Evolutionary conservation across 2,888 invertebrate species (phyloP).

Genomic region (Dasysyrphus albostriatus): DNA sequence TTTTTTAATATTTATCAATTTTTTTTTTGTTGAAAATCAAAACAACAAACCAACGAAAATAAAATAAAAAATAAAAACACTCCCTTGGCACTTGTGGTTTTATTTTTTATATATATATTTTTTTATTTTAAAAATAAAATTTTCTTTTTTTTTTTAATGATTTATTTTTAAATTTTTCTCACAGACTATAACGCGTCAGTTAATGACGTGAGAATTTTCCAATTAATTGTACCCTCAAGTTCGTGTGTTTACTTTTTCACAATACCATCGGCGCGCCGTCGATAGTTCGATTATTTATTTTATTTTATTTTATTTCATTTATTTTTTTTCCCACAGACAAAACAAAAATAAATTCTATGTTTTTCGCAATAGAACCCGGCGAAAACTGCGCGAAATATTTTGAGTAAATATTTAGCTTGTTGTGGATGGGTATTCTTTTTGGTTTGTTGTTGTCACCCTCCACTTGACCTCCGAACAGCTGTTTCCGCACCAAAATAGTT

Average conservation of each 20-base stretch:
- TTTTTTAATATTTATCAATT: not conserved
- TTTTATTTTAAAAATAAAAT: conserved; percentile 28
- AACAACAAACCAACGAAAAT: conserved; percentile 60
- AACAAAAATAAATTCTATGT: conserved; percentile 38
- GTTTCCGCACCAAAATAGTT: conserved; percentile 65
- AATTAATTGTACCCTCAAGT: conserved; percentile 19
- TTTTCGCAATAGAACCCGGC: conserved; percentile 52
- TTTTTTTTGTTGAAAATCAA: conserved; percentile 45
- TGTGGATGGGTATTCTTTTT: conserved; percentile 7
- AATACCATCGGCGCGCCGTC: conserved; percentile 6
- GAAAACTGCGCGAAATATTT: conserved; percentile 69
- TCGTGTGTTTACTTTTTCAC: conserved; percentile 34
- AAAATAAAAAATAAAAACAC: conserved; percentile 48
- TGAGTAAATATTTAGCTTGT: conserved; percentile 24
- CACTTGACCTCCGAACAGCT: conserved; percentile 69
- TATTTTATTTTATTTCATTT: conserved; percentile 20
- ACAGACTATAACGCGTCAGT: conserved; percentile 23
- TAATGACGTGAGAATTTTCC: conserved; percentile 33
- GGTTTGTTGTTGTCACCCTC: conserved; percentile 56
- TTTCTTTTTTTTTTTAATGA: not conserved
- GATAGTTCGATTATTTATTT: conserved; percentile 3
- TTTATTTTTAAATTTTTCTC: conserved; percentile 30
- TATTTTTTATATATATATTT: conserved; percentile 15
- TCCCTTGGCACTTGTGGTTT: conserved; percentile 74
- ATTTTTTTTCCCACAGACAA: conserved; percentile 18